These are phyloP conservation scores for Melanotaenia parkinsoni DNA, from an alignment of 2,797 vertebrate genomes.

Conservation along the genomic window DNA sequence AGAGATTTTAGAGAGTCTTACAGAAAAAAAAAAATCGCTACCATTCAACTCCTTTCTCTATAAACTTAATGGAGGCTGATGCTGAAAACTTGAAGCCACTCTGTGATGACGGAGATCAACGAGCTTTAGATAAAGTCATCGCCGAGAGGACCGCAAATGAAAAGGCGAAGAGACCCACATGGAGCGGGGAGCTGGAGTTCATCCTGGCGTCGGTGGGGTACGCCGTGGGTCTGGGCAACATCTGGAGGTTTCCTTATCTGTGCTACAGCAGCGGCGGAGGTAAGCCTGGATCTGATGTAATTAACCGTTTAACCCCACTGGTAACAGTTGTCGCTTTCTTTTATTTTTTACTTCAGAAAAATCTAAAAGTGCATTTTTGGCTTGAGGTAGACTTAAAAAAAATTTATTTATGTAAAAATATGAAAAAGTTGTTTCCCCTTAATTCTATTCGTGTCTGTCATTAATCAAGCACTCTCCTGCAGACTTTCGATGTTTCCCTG, in stretches of 20 bases:
- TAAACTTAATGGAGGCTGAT: slow-evolving; percentile 56
- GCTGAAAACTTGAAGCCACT: slow-evolving; percentile 4
- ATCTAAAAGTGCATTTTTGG: too few species aligned
- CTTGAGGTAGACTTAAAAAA: too few species aligned
- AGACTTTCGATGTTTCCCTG: too few species aligned
- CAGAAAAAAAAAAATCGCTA: too few species aligned
- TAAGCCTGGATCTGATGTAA: slow-evolving; percentile 39
- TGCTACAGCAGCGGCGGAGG: slow-evolving; percentile 85
- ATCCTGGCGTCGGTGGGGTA: slow-evolving; percentile 81
- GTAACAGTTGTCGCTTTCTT: too few species aligned
- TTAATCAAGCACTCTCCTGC: too few species aligned
- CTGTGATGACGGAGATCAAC: slow-evolving; percentile 28
- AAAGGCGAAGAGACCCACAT: slow-evolving; percentile 69
- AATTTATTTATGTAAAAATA: too few species aligned
- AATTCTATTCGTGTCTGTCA: too few species aligned
- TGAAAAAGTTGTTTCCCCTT: too few species aligned
- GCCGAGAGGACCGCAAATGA: background rate
- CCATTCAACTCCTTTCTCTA: background rate
- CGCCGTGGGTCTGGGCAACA: slow-evolving; percentile 82
- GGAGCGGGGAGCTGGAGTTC: slow-evolving; percentile 81
- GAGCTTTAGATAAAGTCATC: background rate
- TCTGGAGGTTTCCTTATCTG: slow-evolving; percentile 85
- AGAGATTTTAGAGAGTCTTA: too few species aligned
- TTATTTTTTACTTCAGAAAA: too few species aligned
- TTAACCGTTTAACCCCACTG: background rate